These are phyloP conservation scores for Chrysolina haemoptera DNA, from an alignment of 2,888 invertebrate species.

Conservation along the genomic window DNA sequence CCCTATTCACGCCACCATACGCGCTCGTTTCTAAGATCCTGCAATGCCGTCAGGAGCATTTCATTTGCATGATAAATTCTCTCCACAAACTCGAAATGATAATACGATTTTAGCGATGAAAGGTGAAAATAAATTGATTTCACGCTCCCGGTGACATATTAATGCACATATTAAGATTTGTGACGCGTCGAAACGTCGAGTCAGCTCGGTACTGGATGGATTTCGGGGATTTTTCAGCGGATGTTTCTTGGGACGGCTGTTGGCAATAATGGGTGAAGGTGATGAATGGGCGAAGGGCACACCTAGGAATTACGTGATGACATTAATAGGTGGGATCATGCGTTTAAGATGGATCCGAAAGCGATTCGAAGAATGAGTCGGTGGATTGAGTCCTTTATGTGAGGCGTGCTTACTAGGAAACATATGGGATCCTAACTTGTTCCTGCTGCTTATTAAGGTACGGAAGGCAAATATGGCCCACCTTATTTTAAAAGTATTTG, in stretches of 20 bases:
- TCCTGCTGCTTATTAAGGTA: background rate
- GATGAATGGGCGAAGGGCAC: constrained; percentile 63
- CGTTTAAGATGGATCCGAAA: constrained; percentile 51
- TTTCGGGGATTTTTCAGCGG: constrained; percentile 54
- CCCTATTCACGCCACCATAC: constrained; percentile 48
- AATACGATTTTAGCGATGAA: constrained; percentile 68
- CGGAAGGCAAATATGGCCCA: no score
- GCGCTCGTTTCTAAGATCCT: constrained; percentile 52
- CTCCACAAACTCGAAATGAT: constrained; percentile 65
- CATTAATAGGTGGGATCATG: constrained; percentile 65
- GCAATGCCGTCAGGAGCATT: constrained; percentile 63
- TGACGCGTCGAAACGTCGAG: constrained; percentile 59
- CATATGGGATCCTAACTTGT: background rate
- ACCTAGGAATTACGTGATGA: constrained; percentile 66
- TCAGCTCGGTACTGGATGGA: constrained; percentile 58
- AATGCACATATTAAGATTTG: constrained; percentile 69
- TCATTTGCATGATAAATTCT: constrained; percentile 70
- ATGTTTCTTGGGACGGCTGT: constrained; percentile 56
- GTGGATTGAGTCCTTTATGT: constrained; percentile 52
- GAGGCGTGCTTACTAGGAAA: constrained; percentile 25
- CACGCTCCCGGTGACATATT: constrained; percentile 70
- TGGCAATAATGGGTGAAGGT: constrained; percentile 63
- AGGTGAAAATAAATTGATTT: constrained; percentile 70
- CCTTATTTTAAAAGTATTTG: no score
- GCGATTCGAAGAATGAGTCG: constrained; percentile 32